phyloP scores from a whole-genome alignment of 2,797 vertebrate species.

The Pangasius krempfi region DNA sequence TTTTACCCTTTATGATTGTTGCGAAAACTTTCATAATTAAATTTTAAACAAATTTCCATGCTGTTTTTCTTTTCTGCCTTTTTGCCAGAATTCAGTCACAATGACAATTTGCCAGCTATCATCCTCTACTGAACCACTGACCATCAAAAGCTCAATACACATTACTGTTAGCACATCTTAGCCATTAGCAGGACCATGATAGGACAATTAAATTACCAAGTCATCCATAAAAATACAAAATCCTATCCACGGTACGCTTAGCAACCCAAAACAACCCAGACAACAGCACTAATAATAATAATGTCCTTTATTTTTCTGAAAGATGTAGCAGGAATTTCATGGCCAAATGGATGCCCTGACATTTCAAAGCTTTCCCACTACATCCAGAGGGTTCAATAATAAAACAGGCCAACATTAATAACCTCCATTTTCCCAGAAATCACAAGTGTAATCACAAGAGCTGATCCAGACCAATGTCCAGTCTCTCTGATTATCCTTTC shows the following conservation, averaged over 20 bases:
- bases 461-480: neutral
- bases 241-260: neutral
- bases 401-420: neutral
- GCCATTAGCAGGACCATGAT: slow-evolving; percentile 12
- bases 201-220: neutral
- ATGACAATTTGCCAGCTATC: neutral
- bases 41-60: neutral
- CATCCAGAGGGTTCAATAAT: neutral
- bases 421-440: neutral
- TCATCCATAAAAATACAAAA: neutral
- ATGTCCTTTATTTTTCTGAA: neutral
- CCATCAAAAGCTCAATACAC: neutral
- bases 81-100: neutral
- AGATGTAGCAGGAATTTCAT: neutral
- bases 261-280: neutral
- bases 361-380: neutral
- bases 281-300: neutral
- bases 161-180: neutral
- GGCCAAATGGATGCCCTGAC: neutral
- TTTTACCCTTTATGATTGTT: neutral
- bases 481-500: neutral
- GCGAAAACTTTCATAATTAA: too few species aligned
- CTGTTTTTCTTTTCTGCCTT: neutral
- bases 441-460: neutral
- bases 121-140: neutral